Evolutionary conservation across 2,113 vertebrate genomes (phyloP).

Genomic region (Syngnathoides biaculeatus): DNA sequence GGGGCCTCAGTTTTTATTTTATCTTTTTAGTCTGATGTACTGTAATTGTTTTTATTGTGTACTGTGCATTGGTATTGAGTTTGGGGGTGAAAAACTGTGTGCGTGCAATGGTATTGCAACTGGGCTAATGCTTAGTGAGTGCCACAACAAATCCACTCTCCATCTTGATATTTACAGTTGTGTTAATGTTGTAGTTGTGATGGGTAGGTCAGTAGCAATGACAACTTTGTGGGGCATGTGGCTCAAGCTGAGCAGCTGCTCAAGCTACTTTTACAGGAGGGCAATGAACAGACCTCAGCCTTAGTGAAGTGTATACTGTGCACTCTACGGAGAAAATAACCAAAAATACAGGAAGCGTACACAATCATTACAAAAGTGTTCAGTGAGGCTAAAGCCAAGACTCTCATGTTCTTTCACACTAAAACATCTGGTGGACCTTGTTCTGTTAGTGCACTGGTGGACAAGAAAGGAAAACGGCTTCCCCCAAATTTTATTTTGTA

Average conservation of each 20-base stretch:
- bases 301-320: neutral
- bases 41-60: constrained; percentile 2
- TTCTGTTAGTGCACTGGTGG: neutral
- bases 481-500: neutral
- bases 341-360: neutral
- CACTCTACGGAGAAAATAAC: neutral
- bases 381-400: neutral
- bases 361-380: neutral
- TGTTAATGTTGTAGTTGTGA: constrained; percentile 9
- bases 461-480: neutral
- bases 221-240: neutral
- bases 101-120: neutral
- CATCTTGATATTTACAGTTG: constrained; percentile 1
- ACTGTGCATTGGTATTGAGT: constrained; percentile 15
- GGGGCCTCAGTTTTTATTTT: neutral
- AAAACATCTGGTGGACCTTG: neutral
- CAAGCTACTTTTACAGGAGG: neutral
- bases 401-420: neutral
- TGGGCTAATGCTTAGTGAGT: neutral
- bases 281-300: neutral
- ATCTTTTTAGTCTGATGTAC: neutral
- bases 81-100: constrained; percentile 2
- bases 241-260: neutral
- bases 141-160: neutral
- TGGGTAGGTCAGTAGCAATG: neutral